Conservation (phyloP, 37 sponge, comb jelly and placozoan species). For the Ianthella basta region DNA sequence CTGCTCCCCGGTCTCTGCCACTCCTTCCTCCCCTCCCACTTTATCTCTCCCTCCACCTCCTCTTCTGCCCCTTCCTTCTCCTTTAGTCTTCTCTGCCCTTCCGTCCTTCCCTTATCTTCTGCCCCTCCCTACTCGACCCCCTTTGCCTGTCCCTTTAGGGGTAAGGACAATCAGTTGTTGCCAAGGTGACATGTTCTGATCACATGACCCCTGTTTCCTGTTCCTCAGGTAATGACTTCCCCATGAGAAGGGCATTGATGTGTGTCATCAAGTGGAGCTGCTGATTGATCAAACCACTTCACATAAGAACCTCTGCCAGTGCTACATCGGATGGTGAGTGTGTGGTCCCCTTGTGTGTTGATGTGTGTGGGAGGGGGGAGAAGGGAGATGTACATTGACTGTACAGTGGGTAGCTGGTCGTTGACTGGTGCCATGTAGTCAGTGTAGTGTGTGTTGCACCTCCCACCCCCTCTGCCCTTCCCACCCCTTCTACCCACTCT, state of each 20-base stretch:
- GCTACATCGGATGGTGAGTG: slow-evolving; percentile 96
- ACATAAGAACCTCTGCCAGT: slow-evolving; percentile 96
- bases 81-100: slow-evolving; percentile 20
- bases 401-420: neutral
- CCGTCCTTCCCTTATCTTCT: slow-evolving; percentile 25
- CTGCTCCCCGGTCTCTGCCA: slow-evolving; percentile 30
- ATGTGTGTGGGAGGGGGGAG: no score
- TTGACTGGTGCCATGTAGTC: slow-evolving; percentile 30
- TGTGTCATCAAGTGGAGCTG: slow-evolving; percentile 88
- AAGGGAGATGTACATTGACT: no score
- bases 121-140: neutral
- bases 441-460: no score
- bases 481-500: no score
- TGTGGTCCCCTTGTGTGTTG: no score
- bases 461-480: no score
- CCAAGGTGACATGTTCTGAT: no score
- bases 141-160: slow-evolving; percentile 47
- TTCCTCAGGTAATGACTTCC: slow-evolving; percentile 78
- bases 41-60: slow-evolving; percentile 17
- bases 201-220: neutral
- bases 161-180: slow-evolving; percentile 55
- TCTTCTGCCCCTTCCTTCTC: slow-evolving; percentile 36
- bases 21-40: slow-evolving; percentile 27
- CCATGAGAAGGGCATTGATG: slow-evolving; percentile 66
- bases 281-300: slow-evolving; percentile 92